Evolutionary conservation across 2,888 invertebrate genomes (phyloP), one percentile per base, ranked within the genome.

Genomic region (Limnephilus lunatus): DNA sequence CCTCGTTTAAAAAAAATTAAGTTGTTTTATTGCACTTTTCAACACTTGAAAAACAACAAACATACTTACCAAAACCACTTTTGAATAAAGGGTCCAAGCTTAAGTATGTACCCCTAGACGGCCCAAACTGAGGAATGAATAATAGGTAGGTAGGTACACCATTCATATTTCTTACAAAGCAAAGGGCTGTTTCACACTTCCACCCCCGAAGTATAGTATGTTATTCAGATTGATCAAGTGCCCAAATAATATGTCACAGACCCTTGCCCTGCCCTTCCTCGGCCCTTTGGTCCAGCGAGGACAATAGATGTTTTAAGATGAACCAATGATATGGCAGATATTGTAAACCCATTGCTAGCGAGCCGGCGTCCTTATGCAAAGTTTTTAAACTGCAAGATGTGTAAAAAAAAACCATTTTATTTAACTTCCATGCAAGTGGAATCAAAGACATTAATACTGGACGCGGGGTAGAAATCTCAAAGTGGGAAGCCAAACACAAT

Each of bases 201-300:
- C 92, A 68, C 82, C 92, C 90, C 88, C 85, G n/a, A n/a, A n/a
- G n/a, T n/a, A 68, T 9, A 83, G 90, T 81, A 30, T 53, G 30
- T 85, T 81, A 82, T 89, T 82, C 82, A 90, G 82, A 90, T 31
- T 90, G 92, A 91, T 93, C 93, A 93, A 93, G 93, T 92, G 91
- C 87, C 92, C 92, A 91, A 91, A 92, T 93, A 93, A 93, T 92
- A 92, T 88, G 92, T 91, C 90, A 53, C 91, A 86, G 91, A 81
- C 92, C 93, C 81, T 89, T 88, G 80, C 82, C 68, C 82, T 85
- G 81, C 44, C 82, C 68, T 68, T 85, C 25, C 68, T n/a, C n/a
- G 68, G 68, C 83, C 85, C 68, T 68, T 35, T 80, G 88, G 83
- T 53, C 44, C 82, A 81, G 81, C 44, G 90, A 89, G 85, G 44